A percentile compares a stretch with the other conserved stretches of the same genome.
These are phyloP conservation scores for Drosophila nr. perissopoda DNA, from an alignment of 2,888 invertebrate genomes.

Conservation along the genomic window DNA sequence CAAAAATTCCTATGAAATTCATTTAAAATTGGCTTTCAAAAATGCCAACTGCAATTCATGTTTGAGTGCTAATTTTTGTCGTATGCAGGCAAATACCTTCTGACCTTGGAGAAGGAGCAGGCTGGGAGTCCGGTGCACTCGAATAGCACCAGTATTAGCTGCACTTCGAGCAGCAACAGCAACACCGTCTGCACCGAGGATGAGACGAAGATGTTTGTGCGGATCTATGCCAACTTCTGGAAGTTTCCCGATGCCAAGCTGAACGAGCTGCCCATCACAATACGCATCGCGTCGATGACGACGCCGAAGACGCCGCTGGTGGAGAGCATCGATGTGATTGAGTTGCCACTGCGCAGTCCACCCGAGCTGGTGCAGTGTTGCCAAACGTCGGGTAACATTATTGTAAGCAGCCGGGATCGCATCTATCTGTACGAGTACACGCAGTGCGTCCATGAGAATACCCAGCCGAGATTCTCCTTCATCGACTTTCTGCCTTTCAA, in stretches of 20 bases:
- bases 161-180: slow-evolving; percentile 83
- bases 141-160: slow-evolving; percentile 79
- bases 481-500: slow-evolving; percentile 89
- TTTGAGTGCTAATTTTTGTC: neutral
- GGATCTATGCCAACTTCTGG: slow-evolving; percentile 91
- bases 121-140: slow-evolving; percentile 82
- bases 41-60: neutral
- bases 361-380: slow-evolving; percentile 88
- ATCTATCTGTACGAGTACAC: slow-evolving; percentile 87
- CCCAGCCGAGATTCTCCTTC: slow-evolving; percentile 87
- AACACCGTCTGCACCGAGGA: slow-evolving; percentile 83
- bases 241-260: slow-evolving; percentile 82
- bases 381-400: slow-evolving; percentile 84
- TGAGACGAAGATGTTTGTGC: slow-evolving; percentile 85
- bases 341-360: slow-evolving; percentile 88
- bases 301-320: slow-evolving; percentile 89
- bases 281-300: slow-evolving; percentile 90
- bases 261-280: slow-evolving; percentile 85
- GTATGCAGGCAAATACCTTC: slow-evolving; percentile 78
- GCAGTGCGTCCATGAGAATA: slow-evolving; percentile 88
- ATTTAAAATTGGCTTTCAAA: neutral
- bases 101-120: slow-evolving; percentile 83
- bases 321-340: slow-evolving; percentile 90
- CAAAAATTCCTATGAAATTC: neutral
- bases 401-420: slow-evolving; percentile 82